Evolutionary conservation across 2,113 vertebrate species (phyloP).

Genomic region (Microcebus ravelobensis): DNA sequence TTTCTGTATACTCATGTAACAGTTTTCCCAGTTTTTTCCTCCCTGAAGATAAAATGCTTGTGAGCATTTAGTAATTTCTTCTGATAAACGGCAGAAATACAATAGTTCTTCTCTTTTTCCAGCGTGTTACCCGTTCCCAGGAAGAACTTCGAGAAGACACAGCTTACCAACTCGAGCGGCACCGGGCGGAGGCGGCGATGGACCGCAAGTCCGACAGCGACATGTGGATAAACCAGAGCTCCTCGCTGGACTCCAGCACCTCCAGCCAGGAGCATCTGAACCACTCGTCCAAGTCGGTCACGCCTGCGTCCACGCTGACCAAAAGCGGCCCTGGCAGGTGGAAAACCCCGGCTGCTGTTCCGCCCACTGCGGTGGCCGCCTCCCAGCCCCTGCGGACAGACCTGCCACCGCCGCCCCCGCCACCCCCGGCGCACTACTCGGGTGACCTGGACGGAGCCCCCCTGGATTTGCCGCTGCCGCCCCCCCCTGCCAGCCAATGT

Average conservation of each 20-base stretch:
- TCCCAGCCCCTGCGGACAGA: slow-evolving; percentile 92
- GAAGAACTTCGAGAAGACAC: slow-evolving; percentile 91
- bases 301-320: slow-evolving; percentile 89
- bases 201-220: slow-evolving; percentile 87
- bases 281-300: slow-evolving; percentile 89
- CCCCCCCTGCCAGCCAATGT: slow-evolving; percentile 82
- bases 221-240: slow-evolving; percentile 91
- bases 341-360: slow-evolving; percentile 93
- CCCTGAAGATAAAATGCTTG: rapidly evolving
- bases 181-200: slow-evolving; percentile 85
- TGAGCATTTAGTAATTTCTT: neutral
- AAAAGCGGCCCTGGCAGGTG: slow-evolving; percentile 97
- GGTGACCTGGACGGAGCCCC: slow-evolving; percentile 84
- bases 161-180: slow-evolving; percentile 86
- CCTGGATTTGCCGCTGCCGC: slow-evolving; percentile 88
- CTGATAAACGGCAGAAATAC: neutral
- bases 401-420: slow-evolving; percentile 93
- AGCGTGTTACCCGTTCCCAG: slow-evolving; percentile 93
- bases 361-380: slow-evolving; percentile 80
- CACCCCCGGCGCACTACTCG: slow-evolving; percentile 90
- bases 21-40: neutral
- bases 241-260: slow-evolving; percentile 94
- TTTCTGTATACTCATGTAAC: rapidly evolving
- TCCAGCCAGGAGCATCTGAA: slow-evolving; percentile 98
- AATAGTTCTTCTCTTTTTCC: slow-evolving; percentile 32